phyloP scores from a whole-genome alignment of 2,113 vertebrate species.

The Poeciliopsis occidentalis region DNA sequence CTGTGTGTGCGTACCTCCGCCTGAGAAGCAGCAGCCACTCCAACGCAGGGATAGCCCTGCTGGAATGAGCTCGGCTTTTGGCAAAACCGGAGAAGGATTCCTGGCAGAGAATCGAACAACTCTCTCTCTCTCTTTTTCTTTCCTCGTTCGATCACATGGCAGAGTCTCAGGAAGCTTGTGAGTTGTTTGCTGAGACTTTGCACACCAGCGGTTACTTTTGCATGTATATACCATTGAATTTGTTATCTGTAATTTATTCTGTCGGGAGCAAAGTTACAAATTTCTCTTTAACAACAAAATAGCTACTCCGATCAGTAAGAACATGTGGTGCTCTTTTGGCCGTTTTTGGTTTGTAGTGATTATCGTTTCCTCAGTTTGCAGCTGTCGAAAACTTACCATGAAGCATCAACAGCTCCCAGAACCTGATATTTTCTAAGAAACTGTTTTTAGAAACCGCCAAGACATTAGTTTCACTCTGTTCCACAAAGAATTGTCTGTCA shows the following conservation, averaged over 20 bases:
- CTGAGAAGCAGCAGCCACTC: slow-evolving; percentile 72
- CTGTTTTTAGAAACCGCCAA: slow-evolving; percentile 23
- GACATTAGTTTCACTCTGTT: not conserved
- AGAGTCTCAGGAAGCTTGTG: slow-evolving; percentile 73
- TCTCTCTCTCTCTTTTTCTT: slow-evolving; percentile 45
- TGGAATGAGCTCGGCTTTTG: slow-evolving; percentile 79
- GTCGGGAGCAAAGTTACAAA: not conserved
- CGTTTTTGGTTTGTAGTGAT: slow-evolving; percentile 28
- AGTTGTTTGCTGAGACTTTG: slow-evolving; percentile 75
- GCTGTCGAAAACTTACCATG: slow-evolving; percentile 25
- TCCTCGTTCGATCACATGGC: slow-evolving; percentile 68
- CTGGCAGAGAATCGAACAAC: slow-evolving; percentile 69
- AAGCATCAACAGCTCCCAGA: slow-evolving; percentile 5
- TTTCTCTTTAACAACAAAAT: slow-evolving; percentile 2
- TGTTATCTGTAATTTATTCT: slow-evolving; percentile 48
- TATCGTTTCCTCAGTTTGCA: slow-evolving; percentile 19
- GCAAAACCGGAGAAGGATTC: slow-evolving; percentile 76
- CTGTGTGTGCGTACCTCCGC: slow-evolving; percentile 74
- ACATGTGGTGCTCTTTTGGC: slow-evolving; percentile 1
- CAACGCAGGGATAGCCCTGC: slow-evolving; percentile 72
- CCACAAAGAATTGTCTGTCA: not conserved
- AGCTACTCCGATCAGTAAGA: not conserved
- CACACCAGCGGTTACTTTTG: slow-evolving; percentile 63
- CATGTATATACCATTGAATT: slow-evolving; percentile 35
- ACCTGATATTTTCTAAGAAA: slow-evolving; percentile 16